Base-by-base conservation (phyloP, 1,140 invertebrate species). In the Trichonephila clavipes region DNA sequence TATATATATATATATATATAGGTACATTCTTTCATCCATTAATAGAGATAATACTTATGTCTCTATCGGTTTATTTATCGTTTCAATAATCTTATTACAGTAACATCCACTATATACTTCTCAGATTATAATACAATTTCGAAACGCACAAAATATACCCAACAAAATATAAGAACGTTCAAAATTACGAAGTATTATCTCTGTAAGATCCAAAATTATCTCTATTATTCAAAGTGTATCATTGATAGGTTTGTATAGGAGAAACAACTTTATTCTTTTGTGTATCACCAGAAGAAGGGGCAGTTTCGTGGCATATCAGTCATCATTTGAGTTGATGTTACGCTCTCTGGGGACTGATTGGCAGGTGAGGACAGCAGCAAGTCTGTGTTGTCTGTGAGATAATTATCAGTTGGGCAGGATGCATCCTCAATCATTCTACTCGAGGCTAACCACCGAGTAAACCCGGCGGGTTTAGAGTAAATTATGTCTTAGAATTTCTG, bases 341-440 rank as follows among this genome's bases (percentile, higher is more conserved):
- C 88, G 14, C 21, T 61, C 64, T 59, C 64, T n/a, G 18, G 61
- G 19, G 21, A 12, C 81, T 92, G 59, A 86, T 81, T 92, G 82
- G 64, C 64, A 92, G 64, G 90, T 86, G 90, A 34, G 82, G 90
- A 92, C 91, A 87, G 44, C 16, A 87, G 40, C 64, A 87, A 34
- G 44, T 87, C 82, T 58, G 19, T 19, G 18, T 87, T 34, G 59
- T 16, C 83, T 40, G 10, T 58, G 64, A 40, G 77, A 87, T 92
- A 92, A 92, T 92, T 92, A 92, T 87, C 24, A 59, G 91, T 92
- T 92, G 61, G 91, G 91, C 64, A 34, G 83, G 40, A n/a, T 16
- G 40, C 64, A 83, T 92, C 62, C 82, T 92, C 91, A 87, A 92
- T 92, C 91, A 92, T 92, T 59, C 83, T 8, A 6, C 24, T 18